Conservation (phyloP, 2,888 invertebrate genomes). For the Noctua fimbriata region DNA sequence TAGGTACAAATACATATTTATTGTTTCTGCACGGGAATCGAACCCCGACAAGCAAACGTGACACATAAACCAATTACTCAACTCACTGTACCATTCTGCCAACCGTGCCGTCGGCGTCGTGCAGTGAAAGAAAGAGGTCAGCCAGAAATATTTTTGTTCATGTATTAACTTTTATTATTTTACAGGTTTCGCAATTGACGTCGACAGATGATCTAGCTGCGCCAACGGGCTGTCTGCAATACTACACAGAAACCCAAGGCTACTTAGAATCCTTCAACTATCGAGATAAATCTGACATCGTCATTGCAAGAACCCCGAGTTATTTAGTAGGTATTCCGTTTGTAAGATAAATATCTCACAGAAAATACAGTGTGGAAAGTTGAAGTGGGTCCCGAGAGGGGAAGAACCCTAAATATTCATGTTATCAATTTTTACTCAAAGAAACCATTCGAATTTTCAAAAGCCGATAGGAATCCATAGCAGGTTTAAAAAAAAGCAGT, state of each 20-base stretch:
- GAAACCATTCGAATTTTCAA: not conserved
- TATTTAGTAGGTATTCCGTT: conserved; percentile 90
- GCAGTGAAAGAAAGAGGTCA: not conserved
- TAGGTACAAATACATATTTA: too few species aligned
- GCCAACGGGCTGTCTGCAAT: conserved; percentile 92
- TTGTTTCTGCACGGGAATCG: not conserved
- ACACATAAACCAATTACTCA: not conserved
- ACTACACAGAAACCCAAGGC: conserved; percentile 90
- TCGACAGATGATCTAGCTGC: conserved; percentile 80
- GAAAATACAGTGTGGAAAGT: not conserved
- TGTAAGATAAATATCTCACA: not conserved
- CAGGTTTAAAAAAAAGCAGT: too few species aligned
- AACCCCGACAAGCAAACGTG: not conserved
- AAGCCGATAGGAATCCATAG: too few species aligned
- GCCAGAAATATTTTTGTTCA: not conserved
- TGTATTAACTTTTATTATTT: not conserved
- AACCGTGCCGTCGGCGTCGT: too few species aligned
- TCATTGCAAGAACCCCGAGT: conserved; percentile 88
- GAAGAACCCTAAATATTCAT: not conserved
- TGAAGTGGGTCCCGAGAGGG: not conserved
- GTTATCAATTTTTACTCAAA: not conserved
- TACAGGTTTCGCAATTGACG: conserved; percentile 84
- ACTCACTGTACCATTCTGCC: not conserved
- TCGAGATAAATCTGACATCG: conserved; percentile 89
- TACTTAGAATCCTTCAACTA: conserved; percentile 93